These are phyloP conservation scores for Helostoma temminkii DNA, from an alignment of 2,797 vertebrate species.

Conservation along the genomic window DNA sequence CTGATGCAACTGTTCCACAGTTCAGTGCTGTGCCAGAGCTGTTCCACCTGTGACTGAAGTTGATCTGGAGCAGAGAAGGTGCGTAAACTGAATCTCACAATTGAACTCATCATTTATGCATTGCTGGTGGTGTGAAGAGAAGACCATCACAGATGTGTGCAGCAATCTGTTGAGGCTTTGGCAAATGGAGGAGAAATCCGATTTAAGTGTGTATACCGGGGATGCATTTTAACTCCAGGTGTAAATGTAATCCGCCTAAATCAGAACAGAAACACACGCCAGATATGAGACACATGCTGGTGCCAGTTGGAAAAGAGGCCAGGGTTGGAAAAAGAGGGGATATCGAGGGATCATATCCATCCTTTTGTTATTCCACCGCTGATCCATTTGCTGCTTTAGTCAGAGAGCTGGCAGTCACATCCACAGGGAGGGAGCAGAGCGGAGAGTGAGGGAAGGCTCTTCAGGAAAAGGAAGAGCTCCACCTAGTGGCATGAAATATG, in stretches of 20 bases:
- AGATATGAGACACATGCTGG: slow-evolving; percentile 60
- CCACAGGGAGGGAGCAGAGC: slow-evolving; percentile 19
- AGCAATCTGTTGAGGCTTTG: slow-evolving; percentile 58
- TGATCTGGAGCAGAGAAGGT: slow-evolving; percentile 21
- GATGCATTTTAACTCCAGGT: slow-evolving; percentile 71
- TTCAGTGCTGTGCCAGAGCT: slow-evolving; percentile 12
- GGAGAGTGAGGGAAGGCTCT: neutral
- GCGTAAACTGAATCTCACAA: slow-evolving; percentile 14
- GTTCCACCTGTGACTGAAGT: slow-evolving; percentile 28
- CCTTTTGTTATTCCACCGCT: slow-evolving; percentile 66
- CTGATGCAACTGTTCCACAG: slow-evolving; percentile 2
- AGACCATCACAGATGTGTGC: slow-evolving; percentile 59
- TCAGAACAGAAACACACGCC: slow-evolving; percentile 41
- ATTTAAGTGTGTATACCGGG: slow-evolving; percentile 46
- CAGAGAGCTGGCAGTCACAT: slow-evolving; percentile 53
- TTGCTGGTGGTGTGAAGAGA: slow-evolving; percentile 18
- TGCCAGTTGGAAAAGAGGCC: slow-evolving; percentile 62
- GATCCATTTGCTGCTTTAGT: slow-evolving; percentile 65
- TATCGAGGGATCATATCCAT: slow-evolving; percentile 66
- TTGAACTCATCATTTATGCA: slow-evolving; percentile 41
- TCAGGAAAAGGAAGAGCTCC: slow-evolving; percentile 71
- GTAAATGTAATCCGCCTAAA: slow-evolving; percentile 66
- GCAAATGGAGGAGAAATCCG: slow-evolving; percentile 42
- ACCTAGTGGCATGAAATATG: slow-evolving; percentile 58
- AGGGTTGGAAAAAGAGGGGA: slow-evolving; percentile 45